These are phyloP conservation scores for Dascyllus trimaculatus DNA, from an alignment of 2,113 vertebrate genomes.

Conservation along the genomic window DNA sequence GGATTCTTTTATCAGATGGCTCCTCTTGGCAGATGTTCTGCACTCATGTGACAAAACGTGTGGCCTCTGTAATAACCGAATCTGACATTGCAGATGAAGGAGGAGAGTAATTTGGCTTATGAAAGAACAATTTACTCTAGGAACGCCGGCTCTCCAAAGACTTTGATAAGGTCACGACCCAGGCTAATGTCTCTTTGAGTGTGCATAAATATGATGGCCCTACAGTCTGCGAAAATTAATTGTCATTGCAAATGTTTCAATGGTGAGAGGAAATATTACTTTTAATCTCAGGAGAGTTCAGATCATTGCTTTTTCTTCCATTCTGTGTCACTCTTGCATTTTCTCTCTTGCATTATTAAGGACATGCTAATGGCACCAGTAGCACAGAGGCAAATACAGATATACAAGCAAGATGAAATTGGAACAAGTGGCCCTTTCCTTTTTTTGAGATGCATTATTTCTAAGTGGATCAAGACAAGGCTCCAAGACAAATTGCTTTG, in stretches of 20 bases:
- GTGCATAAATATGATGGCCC: neutral
- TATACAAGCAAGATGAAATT: neutral
- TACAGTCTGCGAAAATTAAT: neutral
- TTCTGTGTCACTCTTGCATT: too few species aligned
- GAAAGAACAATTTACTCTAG: neutral
- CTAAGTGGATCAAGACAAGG: neutral
- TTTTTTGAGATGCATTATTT: neutral
- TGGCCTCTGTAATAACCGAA: constrained; percentile 1
- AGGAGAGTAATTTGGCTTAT: neutral
- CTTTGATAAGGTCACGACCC: neutral
- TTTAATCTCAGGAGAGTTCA: neutral
- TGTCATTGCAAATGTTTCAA: neutral
- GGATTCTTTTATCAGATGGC: neutral
- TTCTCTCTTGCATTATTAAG: neutral
- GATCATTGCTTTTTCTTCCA: neutral
- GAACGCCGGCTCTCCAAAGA: neutral
- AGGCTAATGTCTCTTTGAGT: constrained; percentile 27
- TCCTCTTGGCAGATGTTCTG: constrained; percentile 3
- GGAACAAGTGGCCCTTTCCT: neutral
- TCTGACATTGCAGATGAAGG: neutral
- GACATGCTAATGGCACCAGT: neutral
- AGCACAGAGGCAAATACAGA: neutral
- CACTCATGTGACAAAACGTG: constrained; percentile 7
- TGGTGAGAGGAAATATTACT: neutral
- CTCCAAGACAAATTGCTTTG: neutral